Base-by-base conservation (phyloP, 1,140 invertebrate species). In the Linepithema humile region DNA sequence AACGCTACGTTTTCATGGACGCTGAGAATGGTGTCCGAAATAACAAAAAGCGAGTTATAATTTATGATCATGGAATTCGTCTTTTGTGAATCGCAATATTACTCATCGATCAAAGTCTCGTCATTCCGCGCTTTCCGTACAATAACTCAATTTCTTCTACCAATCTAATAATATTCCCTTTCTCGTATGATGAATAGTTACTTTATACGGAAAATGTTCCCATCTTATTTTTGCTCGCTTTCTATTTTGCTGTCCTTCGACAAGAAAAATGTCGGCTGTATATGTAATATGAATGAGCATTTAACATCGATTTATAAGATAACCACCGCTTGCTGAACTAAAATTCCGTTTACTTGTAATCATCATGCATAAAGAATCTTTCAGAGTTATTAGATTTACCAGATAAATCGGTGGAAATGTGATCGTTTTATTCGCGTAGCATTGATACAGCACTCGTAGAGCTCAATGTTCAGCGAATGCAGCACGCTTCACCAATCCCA, bases 61-160 rank as follows among this genome's bases (percentile, higher is more conserved):
- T 69, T 80, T 80, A 80, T 80, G 64, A 80, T 80, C 75, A 17
- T 10, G 75, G 20, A 69, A 55, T 69, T 38, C 35, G 23, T 70
- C 35, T 43, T 69, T 38, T 55, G 38, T 69, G 64, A 80, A 32
- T 80, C 35, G 32, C 35, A 69, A 69, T 69, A 80, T 80, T 69
- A 55, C 64, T 55, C 64, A 70, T 80, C 75, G 75, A 80, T 80
- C 64, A 80, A 69, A 70, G 75, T 80, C 75, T 78, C 48, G 48
- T 80, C 64, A 80, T 40, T 53, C 23, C 48, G 10, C 64, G 48
- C 45, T 43, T 26, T 10, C 40, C 23, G n/a, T 67, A 80, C 64
- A 55, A 80, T 80, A 53, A 80, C 64, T 80, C 75, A 70, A 80
- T 80, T 80, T 80, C 75, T 80, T 80, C 53, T 70, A n/a, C 26